Evolutionary conservation across 2,797 vertebrate genomes (phyloP).

Genomic region (Scleropages formosus): DNA sequence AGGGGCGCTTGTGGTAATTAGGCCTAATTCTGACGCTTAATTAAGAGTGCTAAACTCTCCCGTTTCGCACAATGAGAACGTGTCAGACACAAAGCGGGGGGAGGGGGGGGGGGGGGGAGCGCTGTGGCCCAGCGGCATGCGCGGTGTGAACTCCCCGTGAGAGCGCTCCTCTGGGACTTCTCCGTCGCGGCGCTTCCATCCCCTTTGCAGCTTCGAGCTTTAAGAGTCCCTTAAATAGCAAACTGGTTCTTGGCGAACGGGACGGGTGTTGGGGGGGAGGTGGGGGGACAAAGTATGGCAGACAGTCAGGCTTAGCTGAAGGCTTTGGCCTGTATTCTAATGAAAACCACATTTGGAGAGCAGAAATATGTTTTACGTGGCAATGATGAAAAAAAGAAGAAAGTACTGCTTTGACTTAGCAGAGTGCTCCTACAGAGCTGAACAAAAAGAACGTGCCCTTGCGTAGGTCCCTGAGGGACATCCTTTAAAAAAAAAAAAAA

Average conservation of each 20-base stretch:
- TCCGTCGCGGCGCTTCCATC: slow-evolving; percentile 30
- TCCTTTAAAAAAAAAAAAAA: no score
- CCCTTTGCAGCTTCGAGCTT: slow-evolving; percentile 34
- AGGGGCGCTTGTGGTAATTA: slow-evolving; percentile 60
- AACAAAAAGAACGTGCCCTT: background rate
- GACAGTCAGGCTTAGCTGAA: slow-evolving; percentile 27
- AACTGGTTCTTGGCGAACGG: slow-evolving; percentile 22
- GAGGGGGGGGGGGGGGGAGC: slow-evolving; percentile 22
- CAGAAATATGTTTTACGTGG: slow-evolving; percentile 29
- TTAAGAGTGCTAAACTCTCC: slow-evolving; percentile 17
- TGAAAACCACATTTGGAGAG: slow-evolving; percentile 33
- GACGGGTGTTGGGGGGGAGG: background rate
- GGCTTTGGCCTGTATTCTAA: slow-evolving; percentile 33
- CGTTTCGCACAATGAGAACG: slow-evolving; percentile 53
- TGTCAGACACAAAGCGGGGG: slow-evolving; percentile 50
- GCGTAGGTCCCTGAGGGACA: background rate
- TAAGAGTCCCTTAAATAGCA: slow-evolving; percentile 19
- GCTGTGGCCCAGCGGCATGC: background rate
- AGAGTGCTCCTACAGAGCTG: background rate
- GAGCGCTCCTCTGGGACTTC: slow-evolving; percentile 5
- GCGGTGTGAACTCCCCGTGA: slow-evolving; percentile 27
- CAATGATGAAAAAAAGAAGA: slow-evolving; percentile 30
- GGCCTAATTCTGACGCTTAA: slow-evolving; percentile 69
- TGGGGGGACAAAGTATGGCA: slow-evolving; percentile 23
- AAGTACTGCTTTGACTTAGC: slow-evolving; percentile 55